Conservation (phyloP, 92 coral and sea anemone genomes). For the Siderastrea radians region DNA sequence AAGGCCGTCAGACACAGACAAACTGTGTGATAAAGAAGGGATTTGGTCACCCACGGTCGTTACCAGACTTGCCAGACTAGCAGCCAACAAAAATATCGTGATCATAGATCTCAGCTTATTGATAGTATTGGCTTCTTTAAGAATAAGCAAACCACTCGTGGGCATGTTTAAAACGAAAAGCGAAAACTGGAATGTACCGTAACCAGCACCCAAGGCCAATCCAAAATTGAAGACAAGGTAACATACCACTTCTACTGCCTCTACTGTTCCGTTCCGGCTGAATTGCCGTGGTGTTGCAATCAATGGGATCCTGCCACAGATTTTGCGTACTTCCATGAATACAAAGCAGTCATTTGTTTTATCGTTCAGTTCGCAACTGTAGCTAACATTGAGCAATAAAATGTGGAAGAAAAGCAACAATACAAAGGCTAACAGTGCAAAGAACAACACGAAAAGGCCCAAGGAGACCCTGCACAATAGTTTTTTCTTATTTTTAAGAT, state of each 20-base stretch:
- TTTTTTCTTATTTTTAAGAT: not conserved
- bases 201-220: not conserved
- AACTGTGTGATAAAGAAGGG: too few relatives aligned
- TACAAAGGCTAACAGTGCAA: not conserved
- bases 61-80: too few relatives aligned
- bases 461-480: not conserved
- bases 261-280: not conserved
- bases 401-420: not conserved
- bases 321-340: not conserved
- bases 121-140: too few relatives aligned
- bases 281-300: too few relatives aligned
- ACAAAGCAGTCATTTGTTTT: constrained; percentile 12
- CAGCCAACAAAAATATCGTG: too few relatives aligned
- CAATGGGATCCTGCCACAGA: too few relatives aligned
- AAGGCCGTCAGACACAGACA: too few relatives aligned
- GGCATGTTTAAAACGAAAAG: too few relatives aligned
- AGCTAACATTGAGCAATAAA: constrained; percentile 7
- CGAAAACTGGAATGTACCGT: not conserved
- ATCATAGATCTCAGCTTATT: too few relatives aligned
- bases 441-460: not conserved
- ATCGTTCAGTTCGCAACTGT: not conserved
- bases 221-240: not conserved
- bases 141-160: too few relatives aligned
- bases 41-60: too few relatives aligned
- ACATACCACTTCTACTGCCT: not conserved